Evolutionary conservation across 2,113 vertebrate species (phyloP).

Genomic region (Plectropomus leopardus): DNA sequence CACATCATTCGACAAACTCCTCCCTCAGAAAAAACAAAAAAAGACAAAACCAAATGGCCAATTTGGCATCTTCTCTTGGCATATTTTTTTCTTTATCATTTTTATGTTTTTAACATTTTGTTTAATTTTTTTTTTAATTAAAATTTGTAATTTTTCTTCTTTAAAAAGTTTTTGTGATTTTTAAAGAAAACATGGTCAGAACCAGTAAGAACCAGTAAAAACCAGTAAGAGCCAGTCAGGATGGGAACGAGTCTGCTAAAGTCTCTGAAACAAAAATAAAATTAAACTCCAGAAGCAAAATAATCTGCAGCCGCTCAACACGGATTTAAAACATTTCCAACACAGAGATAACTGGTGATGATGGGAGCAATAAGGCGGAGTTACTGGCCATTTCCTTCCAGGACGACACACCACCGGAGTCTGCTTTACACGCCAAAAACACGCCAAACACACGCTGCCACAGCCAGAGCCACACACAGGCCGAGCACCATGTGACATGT

Average conservation of each 20-base stretch:
- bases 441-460: constrained; percentile 25
- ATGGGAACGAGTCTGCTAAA: constrained; percentile 9
- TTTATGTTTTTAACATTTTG: no score
- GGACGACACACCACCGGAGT: constrained; percentile 9
- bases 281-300: not conserved
- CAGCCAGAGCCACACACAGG: constrained; percentile 32
- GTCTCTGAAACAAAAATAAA: constrained; percentile 12
- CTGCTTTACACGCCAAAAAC: constrained; percentile 49
- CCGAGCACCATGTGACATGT: constrained; percentile 33
- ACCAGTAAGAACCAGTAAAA: not conserved
- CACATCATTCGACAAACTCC: no score
- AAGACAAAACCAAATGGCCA: no score
- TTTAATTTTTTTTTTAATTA: no score
- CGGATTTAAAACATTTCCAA: constrained; percentile 2
- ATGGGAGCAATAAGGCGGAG: constrained; percentile 37
- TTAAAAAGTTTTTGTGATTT: no score
- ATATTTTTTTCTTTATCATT: no score
- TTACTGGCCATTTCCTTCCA: constrained; percentile 57
- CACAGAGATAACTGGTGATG: constrained; percentile 24
- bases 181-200: no score
- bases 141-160: no score
- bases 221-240: constrained; percentile 2
- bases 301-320: not conserved
- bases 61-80: no score
- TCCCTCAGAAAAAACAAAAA: no score